Percentiles rank a stretch among this genome's conserved stretches.
Evolutionary conservation across 2,113 vertebrate genomes (phyloP).

Genomic region (human): GRCh38 chr20:6657001-6657500

Average conservation of each 20-base stretch:
- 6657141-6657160: background rate
- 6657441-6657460: background rate
- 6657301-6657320: background rate
- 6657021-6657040: background rate
- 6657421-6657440: background rate
- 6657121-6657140: background rate
- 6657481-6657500: background rate
- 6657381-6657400: background rate
- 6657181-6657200: background rate
- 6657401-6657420: background rate
- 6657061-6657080: background rate
- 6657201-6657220: background rate
- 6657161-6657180: background rate
- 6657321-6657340: background rate
- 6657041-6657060: conserved; percentile 5
- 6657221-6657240: background rate
- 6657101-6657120: background rate
- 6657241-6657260: background rate
- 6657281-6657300: background rate
- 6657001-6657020: background rate
- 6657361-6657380: background rate
- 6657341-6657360: background rate
- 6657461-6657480: background rate
- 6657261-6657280: background rate
- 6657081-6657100: background rate